Percentiles rank a stretch among this genome's conserved stretches.
Conservation (phyloP, 2,888 invertebrate genomes). For the Leptarthrus brevirostris region DNA sequence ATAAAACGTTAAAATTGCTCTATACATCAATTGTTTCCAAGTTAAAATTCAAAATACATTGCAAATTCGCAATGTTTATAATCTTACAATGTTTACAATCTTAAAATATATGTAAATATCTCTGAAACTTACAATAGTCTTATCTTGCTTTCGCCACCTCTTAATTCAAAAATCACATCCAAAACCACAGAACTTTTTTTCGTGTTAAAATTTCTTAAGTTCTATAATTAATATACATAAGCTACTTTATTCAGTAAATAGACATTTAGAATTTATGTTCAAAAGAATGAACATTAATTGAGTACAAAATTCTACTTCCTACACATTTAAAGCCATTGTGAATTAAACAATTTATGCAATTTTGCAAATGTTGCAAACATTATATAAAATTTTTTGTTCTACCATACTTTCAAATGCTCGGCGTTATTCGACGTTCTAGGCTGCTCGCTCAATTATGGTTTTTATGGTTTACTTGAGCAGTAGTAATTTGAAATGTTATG, state of each 20-base stretch:
- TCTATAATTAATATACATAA: background rate
- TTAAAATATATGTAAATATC: conserved; percentile 20
- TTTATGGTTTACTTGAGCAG: too few species aligned
- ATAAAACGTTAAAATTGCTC: too few species aligned
- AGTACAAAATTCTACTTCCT: conserved; percentile 23
- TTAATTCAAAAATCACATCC: conserved; percentile 34
- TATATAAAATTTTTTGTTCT: background rate
- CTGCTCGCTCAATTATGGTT: too few species aligned
- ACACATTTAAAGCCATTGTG: conserved; percentile 29
- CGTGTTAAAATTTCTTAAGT: conserved; percentile 1
- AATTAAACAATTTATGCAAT: conserved; percentile 2
- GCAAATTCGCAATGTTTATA: background rate
- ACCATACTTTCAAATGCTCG: background rate
- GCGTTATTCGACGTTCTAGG: too few species aligned
- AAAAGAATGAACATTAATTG: conserved; percentile 7
- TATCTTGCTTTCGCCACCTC: conserved; percentile 4
- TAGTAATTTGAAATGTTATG: too few species aligned
- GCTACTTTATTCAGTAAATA: background rate
- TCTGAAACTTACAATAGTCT: too few species aligned
- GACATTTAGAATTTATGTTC: conserved; percentile 30
- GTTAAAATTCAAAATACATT: too few species aligned
- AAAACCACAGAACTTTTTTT: conserved; percentile 29
- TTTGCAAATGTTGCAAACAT: conserved; percentile 28
- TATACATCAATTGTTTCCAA: too few species aligned
- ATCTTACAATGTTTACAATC: conserved; percentile 15